These are phyloP conservation scores for Hepsetus odoe DNA, from an alignment of 2,113 vertebrate species.

Conservation along the genomic window DNA sequence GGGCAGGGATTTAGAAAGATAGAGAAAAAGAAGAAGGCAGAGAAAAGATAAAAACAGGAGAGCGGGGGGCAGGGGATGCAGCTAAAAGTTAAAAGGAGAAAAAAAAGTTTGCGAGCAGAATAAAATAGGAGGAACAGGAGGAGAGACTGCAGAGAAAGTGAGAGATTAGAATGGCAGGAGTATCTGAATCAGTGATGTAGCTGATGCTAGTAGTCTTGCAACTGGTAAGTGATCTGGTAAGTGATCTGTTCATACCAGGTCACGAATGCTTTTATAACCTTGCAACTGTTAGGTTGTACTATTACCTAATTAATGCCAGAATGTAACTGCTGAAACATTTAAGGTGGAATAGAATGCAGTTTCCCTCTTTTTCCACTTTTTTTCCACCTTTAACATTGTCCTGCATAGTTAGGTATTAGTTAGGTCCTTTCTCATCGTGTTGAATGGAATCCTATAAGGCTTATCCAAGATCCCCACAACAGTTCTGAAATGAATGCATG, in stretches of 20 bases:
- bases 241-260: neutral
- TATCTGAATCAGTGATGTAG: neutral
- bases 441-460: no score
- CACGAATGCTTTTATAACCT: no score
- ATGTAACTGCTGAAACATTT: no score
- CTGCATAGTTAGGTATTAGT: no score
- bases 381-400: no score
- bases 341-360: no score
- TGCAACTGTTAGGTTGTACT: no score
- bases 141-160: constrained; percentile 15
- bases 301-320: no score
- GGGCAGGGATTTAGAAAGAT: constrained; percentile 33
- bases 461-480: no score
- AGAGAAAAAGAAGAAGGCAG: constrained; percentile 9
- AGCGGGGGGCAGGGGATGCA: neutral
- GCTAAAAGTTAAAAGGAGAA: neutral
- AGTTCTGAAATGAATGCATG: no score
- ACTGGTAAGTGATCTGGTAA: neutral
- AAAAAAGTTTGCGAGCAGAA: constrained; percentile 21
- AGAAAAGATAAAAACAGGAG: constrained; percentile 8
- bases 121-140: constrained; percentile 36
- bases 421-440: no score
- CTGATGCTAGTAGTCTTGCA: neutral
- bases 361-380: no score
- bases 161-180: constrained; percentile 2